Conservation (phyloP, 2,797 vertebrate species). For the Mormyrops boulengeri region DNA sequence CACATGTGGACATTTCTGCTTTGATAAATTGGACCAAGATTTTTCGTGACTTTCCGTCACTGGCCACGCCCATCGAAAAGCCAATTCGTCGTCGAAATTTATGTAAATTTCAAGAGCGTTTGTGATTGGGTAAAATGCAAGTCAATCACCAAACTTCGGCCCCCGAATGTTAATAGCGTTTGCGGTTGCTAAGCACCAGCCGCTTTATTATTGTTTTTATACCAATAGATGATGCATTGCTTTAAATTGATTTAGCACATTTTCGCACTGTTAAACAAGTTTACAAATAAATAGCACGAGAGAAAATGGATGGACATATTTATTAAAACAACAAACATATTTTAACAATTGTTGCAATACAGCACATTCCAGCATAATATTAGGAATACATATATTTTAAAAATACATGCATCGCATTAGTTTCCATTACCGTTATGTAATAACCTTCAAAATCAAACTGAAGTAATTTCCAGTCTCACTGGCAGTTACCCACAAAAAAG, state of each 20-base stretch:
- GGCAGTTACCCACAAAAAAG: background rate
- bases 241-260: background rate
- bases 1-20: background rate
- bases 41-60: background rate
- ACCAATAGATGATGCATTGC: background rate
- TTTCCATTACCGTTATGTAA: slow-evolving; percentile 25
- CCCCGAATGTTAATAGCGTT: slow-evolving; percentile 11
- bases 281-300: background rate
- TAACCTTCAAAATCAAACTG: background rate
- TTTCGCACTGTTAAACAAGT: background rate
- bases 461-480: background rate
- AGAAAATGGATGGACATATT: slow-evolving; percentile 36
- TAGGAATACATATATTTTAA: slow-evolving; percentile 18
- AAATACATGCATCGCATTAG: slow-evolving; percentile 28
- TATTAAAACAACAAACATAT: slow-evolving; percentile 43
- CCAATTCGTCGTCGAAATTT: background rate
- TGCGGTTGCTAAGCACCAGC: slow-evolving; percentile 33
- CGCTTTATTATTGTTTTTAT: background rate
- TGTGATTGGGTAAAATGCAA: background rate
- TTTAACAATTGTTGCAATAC: slow-evolving; percentile 6
- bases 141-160: background rate
- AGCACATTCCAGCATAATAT: slow-evolving; percentile 56
- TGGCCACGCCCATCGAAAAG: background rate
- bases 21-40: background rate
- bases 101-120: background rate